Evolutionary conservation across 1,140 invertebrate genomes (phyloP).

Genomic region (Drosophila sp.): DNA sequence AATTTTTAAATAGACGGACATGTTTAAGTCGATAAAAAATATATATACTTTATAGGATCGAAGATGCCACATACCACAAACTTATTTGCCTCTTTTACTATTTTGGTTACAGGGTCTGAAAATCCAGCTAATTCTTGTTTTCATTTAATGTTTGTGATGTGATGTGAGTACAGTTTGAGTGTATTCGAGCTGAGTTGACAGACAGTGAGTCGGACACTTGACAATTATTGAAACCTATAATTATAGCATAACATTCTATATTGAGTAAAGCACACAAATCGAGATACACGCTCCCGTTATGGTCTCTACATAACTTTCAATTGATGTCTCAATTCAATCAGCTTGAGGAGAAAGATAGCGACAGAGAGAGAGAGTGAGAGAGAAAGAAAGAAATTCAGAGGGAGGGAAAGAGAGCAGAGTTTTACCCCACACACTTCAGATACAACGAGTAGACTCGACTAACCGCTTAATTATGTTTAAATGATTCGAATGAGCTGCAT

Average conservation of each 20-base stretch:
- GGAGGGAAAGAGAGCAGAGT: not conserved
- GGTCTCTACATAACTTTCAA: constrained; percentile 52
- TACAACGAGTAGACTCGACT: constrained; percentile 23
- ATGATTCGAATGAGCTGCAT: constrained; percentile 69
- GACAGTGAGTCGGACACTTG: constrained; percentile 33
- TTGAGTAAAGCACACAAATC: constrained; percentile 31
- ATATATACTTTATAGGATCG: constrained; percentile 29
- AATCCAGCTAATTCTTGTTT: constrained; percentile 40
- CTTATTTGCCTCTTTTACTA: too few relatives aligned
- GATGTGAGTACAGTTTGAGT: not conserved
- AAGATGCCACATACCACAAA: not conserved
- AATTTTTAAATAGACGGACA: too few relatives aligned
- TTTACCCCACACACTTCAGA: not conserved
- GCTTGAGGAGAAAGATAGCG: constrained; percentile 3
- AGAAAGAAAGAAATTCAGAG: not conserved
- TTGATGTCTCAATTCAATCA: constrained; percentile 73
- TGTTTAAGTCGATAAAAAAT: constrained; percentile 39
- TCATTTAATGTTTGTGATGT: constrained; percentile 8
- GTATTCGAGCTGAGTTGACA: constrained; percentile 10
- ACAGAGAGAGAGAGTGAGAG: constrained; percentile 11
- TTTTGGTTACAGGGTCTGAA: not conserved
- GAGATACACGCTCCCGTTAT: constrained; percentile 39
- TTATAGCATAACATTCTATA: constrained; percentile 64
- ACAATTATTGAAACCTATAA: constrained; percentile 74
- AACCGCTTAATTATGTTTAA: constrained; percentile 75